These are phyloP conservation scores for Acronicta aceris DNA, from an alignment of 2,888 invertebrate species.

Conservation along the genomic window DNA sequence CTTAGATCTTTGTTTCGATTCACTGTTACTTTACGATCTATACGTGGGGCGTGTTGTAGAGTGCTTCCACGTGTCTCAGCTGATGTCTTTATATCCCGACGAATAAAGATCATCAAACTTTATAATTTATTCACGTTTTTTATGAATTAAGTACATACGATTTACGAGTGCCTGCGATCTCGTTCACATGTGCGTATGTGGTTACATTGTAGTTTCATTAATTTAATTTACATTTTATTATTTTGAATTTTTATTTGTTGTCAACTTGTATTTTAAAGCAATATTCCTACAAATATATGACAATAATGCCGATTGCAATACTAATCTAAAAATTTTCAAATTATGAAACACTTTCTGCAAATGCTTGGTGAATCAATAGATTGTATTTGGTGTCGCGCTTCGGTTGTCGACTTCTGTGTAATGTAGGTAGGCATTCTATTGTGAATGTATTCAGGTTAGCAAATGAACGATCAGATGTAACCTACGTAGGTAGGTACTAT, in stretches of 20 bases:
- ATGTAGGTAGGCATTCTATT: background rate
- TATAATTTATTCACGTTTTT: slow-evolving; percentile 33
- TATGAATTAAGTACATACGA: background rate
- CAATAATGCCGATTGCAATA: background rate
- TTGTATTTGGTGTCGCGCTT: background rate
- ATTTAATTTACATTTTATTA: background rate
- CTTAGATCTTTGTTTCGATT: slow-evolving; percentile 21
- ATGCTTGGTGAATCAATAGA: background rate
- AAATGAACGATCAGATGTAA: background rate
- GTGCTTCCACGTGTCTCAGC: slow-evolving; percentile 1
- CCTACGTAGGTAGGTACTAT: too few relatives aligned
- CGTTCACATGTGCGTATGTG: background rate
- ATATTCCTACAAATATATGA: background rate
- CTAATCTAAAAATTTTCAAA: background rate
- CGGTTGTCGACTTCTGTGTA: background rate
- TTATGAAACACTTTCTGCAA: background rate
- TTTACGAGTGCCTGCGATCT: background rate
- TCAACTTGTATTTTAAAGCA: too few relatives aligned
- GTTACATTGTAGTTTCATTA: background rate
- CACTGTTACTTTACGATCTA: slow-evolving; percentile 9
- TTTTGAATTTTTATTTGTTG: too few relatives aligned
- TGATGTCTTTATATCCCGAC: slow-evolving; percentile 4
- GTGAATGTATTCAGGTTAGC: background rate
- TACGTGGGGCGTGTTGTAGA: background rate
- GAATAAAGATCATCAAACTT: slow-evolving; percentile 5